Evolutionary conservation across 1,140 invertebrate genomes (phyloP).

Genomic region (Drosophila orena): DNA sequence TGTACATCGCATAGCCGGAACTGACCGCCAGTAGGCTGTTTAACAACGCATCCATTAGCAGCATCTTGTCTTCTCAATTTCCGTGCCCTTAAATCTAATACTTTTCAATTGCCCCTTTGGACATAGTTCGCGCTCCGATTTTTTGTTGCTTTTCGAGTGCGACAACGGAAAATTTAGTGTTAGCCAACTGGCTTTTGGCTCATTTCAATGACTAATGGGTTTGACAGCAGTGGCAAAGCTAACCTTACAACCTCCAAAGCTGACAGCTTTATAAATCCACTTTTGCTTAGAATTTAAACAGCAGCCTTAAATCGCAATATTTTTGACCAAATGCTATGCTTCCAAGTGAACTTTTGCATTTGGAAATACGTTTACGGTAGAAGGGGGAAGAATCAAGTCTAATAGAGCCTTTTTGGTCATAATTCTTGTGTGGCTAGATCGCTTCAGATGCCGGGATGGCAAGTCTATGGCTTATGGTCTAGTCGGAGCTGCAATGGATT

Average conservation of each 20-base stretch:
- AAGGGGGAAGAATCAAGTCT: too few species aligned
- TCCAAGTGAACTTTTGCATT: too few species aligned
- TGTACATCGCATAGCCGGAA: conserved; percentile 73
- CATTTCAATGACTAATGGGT: conserved; percentile 27
- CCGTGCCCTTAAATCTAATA: not conserved
- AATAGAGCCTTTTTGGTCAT: too few species aligned
- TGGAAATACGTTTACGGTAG: too few species aligned
- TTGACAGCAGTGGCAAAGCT: conserved; percentile 32
- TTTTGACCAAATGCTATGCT: too few species aligned
- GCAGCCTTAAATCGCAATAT: too few species aligned
- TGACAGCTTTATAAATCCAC: too few species aligned
- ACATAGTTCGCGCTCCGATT: not conserved
- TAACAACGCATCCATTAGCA: conserved; percentile 66
- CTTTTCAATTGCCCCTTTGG: not conserved
- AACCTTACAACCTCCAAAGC: not conserved
- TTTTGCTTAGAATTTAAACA: too few species aligned
- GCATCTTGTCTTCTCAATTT: conserved; percentile 19
- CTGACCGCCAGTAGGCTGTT: conserved; percentile 73
- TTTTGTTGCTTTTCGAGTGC: not conserved
- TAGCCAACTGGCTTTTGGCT: conserved; percentile 17
- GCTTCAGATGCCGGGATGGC: too few species aligned
- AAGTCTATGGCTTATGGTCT: too few species aligned
- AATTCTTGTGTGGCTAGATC: not conserved
- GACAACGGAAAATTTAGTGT: conserved; percentile 53
- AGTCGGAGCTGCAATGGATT: not conserved